Evolutionary conservation across 2,888 invertebrate genomes (phyloP).

Genomic region (Labia minor): DNA sequence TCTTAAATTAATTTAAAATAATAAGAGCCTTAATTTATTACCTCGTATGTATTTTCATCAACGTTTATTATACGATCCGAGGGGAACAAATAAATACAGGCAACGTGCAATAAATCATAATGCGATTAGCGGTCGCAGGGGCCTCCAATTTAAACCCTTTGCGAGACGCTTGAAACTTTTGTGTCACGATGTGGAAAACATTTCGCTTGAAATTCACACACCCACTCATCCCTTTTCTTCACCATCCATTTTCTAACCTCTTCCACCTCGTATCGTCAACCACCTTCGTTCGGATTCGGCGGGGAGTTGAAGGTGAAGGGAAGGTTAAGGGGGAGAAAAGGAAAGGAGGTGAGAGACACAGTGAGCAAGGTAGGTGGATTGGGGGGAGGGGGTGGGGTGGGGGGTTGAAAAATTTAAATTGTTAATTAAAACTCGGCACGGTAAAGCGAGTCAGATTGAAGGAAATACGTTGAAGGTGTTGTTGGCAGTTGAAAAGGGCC

Average conservation of each 20-base stretch:
- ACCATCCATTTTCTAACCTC: too few relatives aligned
- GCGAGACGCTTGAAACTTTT: conserved; percentile 2
- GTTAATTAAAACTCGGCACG: not conserved
- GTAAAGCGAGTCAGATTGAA: not conserved
- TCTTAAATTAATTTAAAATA: conserved; percentile 7
- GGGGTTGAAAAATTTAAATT: conserved; percentile 7
- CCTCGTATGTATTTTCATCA: conserved; percentile 7
- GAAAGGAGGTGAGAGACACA: too few relatives aligned
- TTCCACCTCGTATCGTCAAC: too few relatives aligned
- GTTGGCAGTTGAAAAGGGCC: not conserved
- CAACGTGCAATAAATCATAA: conserved; percentile 3
- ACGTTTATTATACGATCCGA: not conserved
- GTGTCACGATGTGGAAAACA: conserved; percentile 13
- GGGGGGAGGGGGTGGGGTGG: too few relatives aligned
- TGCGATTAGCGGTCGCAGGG: not conserved
- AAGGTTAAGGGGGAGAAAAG: too few relatives aligned
- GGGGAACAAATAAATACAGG: not conserved
- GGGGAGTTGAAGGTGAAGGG: too few relatives aligned
- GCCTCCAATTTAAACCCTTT: not conserved
- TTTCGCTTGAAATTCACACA: not conserved
- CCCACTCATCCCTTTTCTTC: too few relatives aligned
- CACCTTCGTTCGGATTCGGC: not conserved
- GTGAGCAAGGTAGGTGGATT: too few relatives aligned
- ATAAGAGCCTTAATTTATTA: conserved; percentile 5
- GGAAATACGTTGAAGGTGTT: conserved; percentile 7